Base-by-base conservation (phyloP, 2,113 vertebrate species). In the Calyptommatus sinebrachiatus region DNA sequence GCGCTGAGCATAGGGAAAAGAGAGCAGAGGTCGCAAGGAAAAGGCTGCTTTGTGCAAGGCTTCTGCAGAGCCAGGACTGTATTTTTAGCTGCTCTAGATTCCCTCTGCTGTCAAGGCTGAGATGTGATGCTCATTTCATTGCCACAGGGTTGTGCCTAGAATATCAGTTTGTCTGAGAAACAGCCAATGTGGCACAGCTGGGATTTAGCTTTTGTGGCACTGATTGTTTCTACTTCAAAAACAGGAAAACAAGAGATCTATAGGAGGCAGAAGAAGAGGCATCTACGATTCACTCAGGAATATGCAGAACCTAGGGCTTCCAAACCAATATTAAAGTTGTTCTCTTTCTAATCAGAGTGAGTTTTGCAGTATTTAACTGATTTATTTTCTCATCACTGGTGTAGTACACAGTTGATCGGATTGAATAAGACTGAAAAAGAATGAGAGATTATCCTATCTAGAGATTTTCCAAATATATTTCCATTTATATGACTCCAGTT, bases 1-100 rank as follows among this genome's bases (percentile, higher is more conserved):
- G 88, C 35, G 75, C 50, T 69, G 12, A 74, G 83, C n/a, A 26
- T 57, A 11, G 41, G 73, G 71, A 77, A 45, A 18, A 75, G 45
- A 71, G n/a, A 73, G 70, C 61, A 50, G 87, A 89, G 85, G 86
- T 86, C 85, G 86, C 76, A 79, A 60, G 78, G 84, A 84, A 73
- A 31, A 84, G 78, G 71, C 86, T 85, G 82, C 81, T 77, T 48
- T 71, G 80, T 81, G 78, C 78, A 10, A 85, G 24, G 79, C 77
- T 79, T 85, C 80, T 78, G 84, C 92, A 81, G 86, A 88, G 87
- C 78, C 86, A 65, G 74, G 65, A 53, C 82, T 85, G 18, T 94
- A 94, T 93, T 92, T 94, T 93, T 94, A 93, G 92, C 88, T 90
- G 89, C 87, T 93, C 90, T 88, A 91, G 77, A 90, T 92, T 91